Base-by-base conservation (phyloP, 2,888 invertebrate genomes). In the Ceramica pisi region DNA sequence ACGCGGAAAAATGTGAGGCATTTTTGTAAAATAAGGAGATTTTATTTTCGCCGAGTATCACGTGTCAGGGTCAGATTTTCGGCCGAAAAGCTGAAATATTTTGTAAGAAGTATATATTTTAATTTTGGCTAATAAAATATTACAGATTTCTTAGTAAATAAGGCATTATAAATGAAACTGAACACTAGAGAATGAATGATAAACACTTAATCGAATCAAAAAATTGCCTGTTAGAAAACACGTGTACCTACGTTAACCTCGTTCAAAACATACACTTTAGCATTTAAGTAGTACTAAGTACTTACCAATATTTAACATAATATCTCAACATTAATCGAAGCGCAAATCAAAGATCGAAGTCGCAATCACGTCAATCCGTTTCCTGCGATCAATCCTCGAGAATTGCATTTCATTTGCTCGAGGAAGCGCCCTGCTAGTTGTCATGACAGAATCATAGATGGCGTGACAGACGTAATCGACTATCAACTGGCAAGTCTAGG, bases 401-500 rank as follows among this genome's bases (percentile, higher is more conserved):
- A 80, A 78, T 59, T 75, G 72, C 70, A 80, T 73, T 78, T 64
- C 53, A 78, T 82, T 75, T 75, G 35, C 53, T 46, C 41, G 26
- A 64, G 50, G 57, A 74, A 83, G 48, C 21, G 51, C 21, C 69
- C 26, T 59, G 44, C 59, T 57, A 68, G 60, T 74, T 68, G 38
- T 68, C 70, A 35, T 50, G 64, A 21, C 57, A 35, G 62, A 59
- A 72, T 71, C 81, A 67, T 71, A 81, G 71, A 83, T 76, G 71
- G 66, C 69, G 74, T 80, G 80, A 78, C 60, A 61, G 65, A 53
- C 64, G 65, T 59, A 68, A 73, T 73, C 64, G 60, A 76, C 63
- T 71, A 70, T 66, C 53, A 67, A 44, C 59, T 79, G 62, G 69
- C 64, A 76, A 61, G 71, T 71, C 68, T 10, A 60, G 62, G 23